Base-by-base conservation (phyloP, 2,113 vertebrate genomes). In the Leptobrachium ailaonicum region DNA sequence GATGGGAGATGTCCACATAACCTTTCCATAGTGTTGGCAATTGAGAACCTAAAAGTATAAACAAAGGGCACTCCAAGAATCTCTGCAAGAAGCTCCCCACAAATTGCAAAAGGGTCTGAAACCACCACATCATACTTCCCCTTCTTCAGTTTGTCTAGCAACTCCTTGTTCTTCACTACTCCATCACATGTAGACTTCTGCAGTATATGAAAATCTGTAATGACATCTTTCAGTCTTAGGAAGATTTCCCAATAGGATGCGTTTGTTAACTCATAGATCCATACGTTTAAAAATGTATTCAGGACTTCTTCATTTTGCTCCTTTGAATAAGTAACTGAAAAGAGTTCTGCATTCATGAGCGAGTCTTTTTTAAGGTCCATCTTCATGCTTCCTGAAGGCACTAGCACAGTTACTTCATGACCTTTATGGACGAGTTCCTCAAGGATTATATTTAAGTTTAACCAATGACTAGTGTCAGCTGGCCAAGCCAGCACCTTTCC, bases 401-500 rank as follows among this genome's bases (percentile, higher is more conserved):
- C 89, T 76, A 86, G 50, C 56, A 95, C 88, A 0, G 92, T 93
- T 71, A 94, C 79, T 0, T 91, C 74, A 0, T 95, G 94, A 41
- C 89, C 92, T 80, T 83, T 88, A 58, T 4, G 78, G 11, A 90
- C 84, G 6, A 95, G 89, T 40, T 90, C 90, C 45, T 92, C 77
- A 2, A 96, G 79, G 4, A 95, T 83, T 6, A 83, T 75, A 69
- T 91, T 89, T 82, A 93, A 86, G 82, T 93, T 94, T 14, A 95
- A 58, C 92, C 91, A 94, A 56, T 94, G 93, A 83, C 94, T 96
- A 54, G 87, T 91, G 8, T 92, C 93, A 0, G 88, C 53, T 0
- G 92, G 94, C 87, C 93, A 94, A 42, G 93, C 91, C 44, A 95
- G 80, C 14, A 95, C 89, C 13, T 91, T 93, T 0, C 91, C 93